Evolutionary conservation across 2,888 invertebrate genomes (phyloP).

Genomic region (Lasioglossum pauxillum): DNA sequence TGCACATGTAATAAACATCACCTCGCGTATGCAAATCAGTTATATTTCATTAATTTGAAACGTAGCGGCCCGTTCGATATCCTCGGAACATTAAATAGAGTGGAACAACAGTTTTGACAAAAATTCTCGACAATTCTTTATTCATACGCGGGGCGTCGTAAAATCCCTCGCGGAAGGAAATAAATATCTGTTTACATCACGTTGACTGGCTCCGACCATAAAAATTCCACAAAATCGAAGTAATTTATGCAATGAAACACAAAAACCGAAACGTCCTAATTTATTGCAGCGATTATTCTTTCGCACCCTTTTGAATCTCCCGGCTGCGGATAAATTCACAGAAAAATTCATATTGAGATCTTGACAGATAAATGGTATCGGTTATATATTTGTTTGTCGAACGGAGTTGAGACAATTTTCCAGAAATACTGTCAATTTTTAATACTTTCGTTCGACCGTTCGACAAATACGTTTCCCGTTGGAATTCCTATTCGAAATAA

Average conservation of each 20-base stretch:
- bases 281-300: conserved; percentile 4
- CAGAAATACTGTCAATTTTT: not conserved
- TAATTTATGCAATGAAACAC: not conserved
- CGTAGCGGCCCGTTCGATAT: not conserved
- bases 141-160: not conserved
- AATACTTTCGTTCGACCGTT: not conserved
- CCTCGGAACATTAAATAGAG: not conserved
- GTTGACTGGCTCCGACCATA: not conserved
- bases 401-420: not conserved
- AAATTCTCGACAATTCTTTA: not conserved
- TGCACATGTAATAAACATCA: conserved; percentile 4
- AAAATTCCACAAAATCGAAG: not conserved
- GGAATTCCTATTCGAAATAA: conserved; percentile 35
- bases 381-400: not conserved
- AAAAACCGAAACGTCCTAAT: not conserved
- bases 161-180: not conserved
- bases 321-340: not conserved
- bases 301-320: not conserved
- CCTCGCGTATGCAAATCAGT: not conserved
- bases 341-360: not conserved
- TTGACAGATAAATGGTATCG: not conserved
- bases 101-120: not conserved
- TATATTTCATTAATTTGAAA: conserved; percentile 1
- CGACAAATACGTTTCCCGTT: not conserved
- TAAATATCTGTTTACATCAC: conserved; percentile 1